These are phyloP conservation scores for Drosophila imparisetae DNA, from an alignment of 2,888 invertebrate species.

Conservation along the genomic window DNA sequence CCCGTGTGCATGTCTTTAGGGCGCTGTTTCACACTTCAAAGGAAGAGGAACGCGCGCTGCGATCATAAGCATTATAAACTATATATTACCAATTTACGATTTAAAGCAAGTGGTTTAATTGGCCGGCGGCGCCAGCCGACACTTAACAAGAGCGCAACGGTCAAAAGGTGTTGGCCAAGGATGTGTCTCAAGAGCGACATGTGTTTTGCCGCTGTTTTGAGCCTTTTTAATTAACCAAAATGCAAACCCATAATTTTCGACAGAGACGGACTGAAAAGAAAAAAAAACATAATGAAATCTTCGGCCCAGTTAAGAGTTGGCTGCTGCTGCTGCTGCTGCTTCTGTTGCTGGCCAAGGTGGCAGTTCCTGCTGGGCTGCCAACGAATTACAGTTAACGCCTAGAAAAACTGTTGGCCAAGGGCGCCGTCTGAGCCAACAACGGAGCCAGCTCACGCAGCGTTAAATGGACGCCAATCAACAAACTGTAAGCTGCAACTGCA, in stretches of 20 bases:
- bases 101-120: conserved; percentile 58
- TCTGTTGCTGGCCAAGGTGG: conserved; percentile 59
- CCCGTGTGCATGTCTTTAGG: background rate
- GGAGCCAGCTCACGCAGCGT: conserved; percentile 73
- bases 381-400: conserved; percentile 76
- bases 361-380: conserved; percentile 74
- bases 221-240: conserved; percentile 74
- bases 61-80: conserved; percentile 31
- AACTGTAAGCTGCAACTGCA: conserved; percentile 54
- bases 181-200: conserved; percentile 45
- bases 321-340: conserved; percentile 27
- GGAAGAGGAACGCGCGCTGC: background rate
- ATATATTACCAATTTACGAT: conserved; percentile 18
- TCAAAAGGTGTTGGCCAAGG: conserved; percentile 65
- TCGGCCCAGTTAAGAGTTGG: conserved; percentile 23
- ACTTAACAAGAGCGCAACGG: conserved; percentile 33
- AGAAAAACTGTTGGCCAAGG: conserved; percentile 66
- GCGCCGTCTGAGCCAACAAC: conserved; percentile 51
- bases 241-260: conserved; percentile 74
- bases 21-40: conserved; percentile 33
- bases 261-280: conserved; percentile 6
- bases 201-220: conserved; percentile 50
- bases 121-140: conserved; percentile 63
- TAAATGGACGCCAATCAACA: conserved; percentile 75
- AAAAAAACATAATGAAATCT: background rate